Conservation (phyloP, 2,113 vertebrate species). For the Agapornis roseicollis region DNA sequence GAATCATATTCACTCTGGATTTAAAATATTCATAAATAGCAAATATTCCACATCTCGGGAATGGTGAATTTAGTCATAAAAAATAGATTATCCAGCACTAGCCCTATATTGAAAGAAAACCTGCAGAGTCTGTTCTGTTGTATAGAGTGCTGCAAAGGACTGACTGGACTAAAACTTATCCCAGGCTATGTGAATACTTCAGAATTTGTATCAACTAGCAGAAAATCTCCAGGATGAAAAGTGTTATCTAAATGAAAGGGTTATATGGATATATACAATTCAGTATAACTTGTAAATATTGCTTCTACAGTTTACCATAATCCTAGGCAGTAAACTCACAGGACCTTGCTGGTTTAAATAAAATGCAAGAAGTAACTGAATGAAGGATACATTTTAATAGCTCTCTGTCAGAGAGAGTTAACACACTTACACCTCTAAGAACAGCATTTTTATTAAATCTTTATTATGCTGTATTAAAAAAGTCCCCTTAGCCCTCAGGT, state of each 20-base stretch:
- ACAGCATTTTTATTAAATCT: slow-evolving; percentile 57
- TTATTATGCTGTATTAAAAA: slow-evolving; percentile 59
- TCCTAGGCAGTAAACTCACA: slow-evolving; percentile 10
- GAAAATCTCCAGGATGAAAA: slow-evolving; percentile 11
- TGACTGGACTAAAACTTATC: not conserved
- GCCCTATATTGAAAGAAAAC: not conserved
- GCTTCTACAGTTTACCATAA: slow-evolving; percentile 39
- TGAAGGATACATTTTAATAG: slow-evolving; percentile 52
- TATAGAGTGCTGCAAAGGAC: not conserved
- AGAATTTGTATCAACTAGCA: not conserved
- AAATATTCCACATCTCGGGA: not conserved
- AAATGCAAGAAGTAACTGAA: slow-evolving; percentile 32
- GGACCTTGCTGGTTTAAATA: slow-evolving; percentile 50
- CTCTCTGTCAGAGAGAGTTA: slow-evolving; percentile 49
- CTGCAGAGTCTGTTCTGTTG: not conserved
- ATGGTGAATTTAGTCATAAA: not conserved
- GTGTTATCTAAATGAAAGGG: not conserved
- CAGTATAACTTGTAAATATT: slow-evolving; percentile 21
- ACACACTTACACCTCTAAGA: slow-evolving; percentile 60
- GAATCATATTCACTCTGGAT: not conserved
- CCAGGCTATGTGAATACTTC: not conserved
- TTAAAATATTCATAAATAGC: not conserved
- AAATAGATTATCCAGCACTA: not conserved
- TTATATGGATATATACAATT: not conserved
- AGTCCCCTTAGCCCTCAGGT: slow-evolving; percentile 52